Evolutionary conservation across 1,140 invertebrate species (phyloP), one percentile per base, ranked within the genome.

Genomic region (Battus philenor): DNA sequence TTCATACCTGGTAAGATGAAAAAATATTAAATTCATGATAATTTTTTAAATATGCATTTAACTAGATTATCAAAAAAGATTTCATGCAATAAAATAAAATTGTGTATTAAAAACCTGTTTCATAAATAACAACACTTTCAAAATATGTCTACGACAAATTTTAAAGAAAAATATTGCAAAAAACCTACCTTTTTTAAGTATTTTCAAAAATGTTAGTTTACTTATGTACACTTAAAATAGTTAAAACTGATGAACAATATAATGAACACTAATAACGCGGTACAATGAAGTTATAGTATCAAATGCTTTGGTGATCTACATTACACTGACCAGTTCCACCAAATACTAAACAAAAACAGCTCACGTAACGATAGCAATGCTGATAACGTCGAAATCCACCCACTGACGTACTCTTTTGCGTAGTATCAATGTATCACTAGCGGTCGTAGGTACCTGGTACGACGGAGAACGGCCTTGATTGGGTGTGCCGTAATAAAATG

Each of bases 1-100:
- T 85, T 86, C 83, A 87, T 86, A 52, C 72, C 85, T 86, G 59
- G 8, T 20, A 30, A 13, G 18, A 58, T 13, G 43, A 55, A 51
- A 7, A 44, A 17, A 17, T 26, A 20, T 6, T 3, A 20, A 20
- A 20, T 20, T n/a, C n/a, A n/a, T n/a, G n/a, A n/a, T n/a, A n/a
- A n/a, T n/a, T n/a, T n/a, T n/a, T n/a, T n/a, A n/a, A n/a, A n/a
- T n/a, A n/a, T n/a, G n/a, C n/a, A n/a, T 30, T 30, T 0, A 27
- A n/a, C 2, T 30, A 11, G 2, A 11, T 11, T 30, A 4, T 30
- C 2, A 11, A 9, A 30, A 9, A 30, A 4, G 12, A 11, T 30
- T n/a, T n/a, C n/a, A n/a, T n/a, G n/a, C n/a, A n/a, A n/a, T n/a
- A n/a, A n/a, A n/a, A n/a, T n/a, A n/a, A n/a, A n/a, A n/a, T n/a